Conservation (phyloP, 2,888 invertebrate species). For the Ormyrus thymus region DNA sequence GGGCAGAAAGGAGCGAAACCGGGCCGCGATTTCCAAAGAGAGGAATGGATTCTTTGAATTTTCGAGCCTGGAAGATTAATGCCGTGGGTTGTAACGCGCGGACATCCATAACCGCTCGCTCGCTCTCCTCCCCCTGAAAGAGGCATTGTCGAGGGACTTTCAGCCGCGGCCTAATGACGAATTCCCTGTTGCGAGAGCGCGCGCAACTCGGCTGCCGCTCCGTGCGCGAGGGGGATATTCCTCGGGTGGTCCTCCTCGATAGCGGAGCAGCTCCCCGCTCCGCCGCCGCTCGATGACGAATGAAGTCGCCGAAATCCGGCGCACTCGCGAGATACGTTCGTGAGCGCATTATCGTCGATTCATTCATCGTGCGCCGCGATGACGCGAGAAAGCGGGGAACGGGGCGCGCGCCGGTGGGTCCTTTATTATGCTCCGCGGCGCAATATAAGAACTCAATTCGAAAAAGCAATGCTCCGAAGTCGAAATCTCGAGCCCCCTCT, state of each 20-base stretch:
- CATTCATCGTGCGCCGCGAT: constrained; percentile 29
- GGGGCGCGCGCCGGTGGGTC: constrained; percentile 12
- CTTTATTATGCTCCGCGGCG: constrained; percentile 8
- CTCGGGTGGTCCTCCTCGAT: constrained; percentile 33
- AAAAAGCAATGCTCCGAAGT: not conserved
- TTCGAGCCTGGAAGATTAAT: constrained; percentile 64
- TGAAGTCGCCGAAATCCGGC: constrained; percentile 50
- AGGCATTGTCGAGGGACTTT: constrained; percentile 21
- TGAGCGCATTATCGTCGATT: constrained; percentile 55
- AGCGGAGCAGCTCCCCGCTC: not conserved
- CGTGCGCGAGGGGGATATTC: not conserved
- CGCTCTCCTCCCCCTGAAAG: not conserved
- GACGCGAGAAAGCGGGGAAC: constrained; percentile 17
- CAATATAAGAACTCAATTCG: constrained; percentile 20
- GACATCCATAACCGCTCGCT: constrained; percentile 57
- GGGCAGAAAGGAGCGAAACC: constrained; percentile 43
- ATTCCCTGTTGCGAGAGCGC: constrained; percentile 4
- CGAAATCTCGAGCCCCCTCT: not conserved
- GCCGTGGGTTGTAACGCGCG: constrained; percentile 52
- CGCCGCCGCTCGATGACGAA: constrained; percentile 38
- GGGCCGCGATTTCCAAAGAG: constrained; percentile 54
- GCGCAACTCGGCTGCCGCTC: not conserved
- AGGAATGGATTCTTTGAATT: constrained; percentile 65
- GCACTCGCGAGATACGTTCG: not conserved
- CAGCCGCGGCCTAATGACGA: constrained; percentile 28